Percentiles rank a stretch among this genome's conserved stretches.
These are phyloP conservation scores for Taphrorychus bicolor DNA, from an alignment of 2,888 invertebrate species.

Conservation along the genomic window DNA sequence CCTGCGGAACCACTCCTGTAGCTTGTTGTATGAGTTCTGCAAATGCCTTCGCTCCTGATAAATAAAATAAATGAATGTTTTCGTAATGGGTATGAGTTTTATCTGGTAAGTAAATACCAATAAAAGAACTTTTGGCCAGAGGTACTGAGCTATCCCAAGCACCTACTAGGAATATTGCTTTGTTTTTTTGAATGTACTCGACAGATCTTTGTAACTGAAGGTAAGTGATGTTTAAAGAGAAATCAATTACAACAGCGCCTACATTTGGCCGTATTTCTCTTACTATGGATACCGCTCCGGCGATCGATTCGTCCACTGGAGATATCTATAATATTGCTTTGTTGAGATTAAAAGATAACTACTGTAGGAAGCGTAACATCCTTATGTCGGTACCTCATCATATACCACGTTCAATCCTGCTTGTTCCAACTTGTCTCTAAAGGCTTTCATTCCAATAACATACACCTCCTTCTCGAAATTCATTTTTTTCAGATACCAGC, in stretches of 20 bases:
- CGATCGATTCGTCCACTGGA: constrained; percentile 9
- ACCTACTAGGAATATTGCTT: constrained; percentile 30
- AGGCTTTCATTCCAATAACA: constrained; percentile 19
- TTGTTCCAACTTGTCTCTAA: constrained; percentile 23
- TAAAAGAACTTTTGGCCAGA: constrained; percentile 7
- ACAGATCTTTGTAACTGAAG: constrained; percentile 27
- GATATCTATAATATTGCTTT: constrained; percentile 7
- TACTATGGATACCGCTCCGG: background rate
- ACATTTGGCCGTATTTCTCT: constrained; percentile 20
- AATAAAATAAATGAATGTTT: background rate
- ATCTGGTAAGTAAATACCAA: constrained; percentile 17
- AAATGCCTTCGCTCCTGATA: constrained; percentile 17
- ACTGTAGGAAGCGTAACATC: background rate
- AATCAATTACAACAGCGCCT: constrained; percentile 35
- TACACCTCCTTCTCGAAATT: constrained; percentile 36
- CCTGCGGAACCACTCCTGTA: constrained; percentile 52
- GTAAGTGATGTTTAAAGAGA: constrained; percentile 21
- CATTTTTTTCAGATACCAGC: constrained; percentile 30
- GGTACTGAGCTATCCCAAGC: constrained; percentile 22
- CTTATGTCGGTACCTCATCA: constrained; percentile 29
- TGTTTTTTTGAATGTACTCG: constrained; percentile 28
- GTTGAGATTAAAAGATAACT: background rate
- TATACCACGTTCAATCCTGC: constrained; percentile 28
- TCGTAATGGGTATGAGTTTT: background rate
- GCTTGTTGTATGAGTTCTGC: constrained; percentile 22